Base-by-base conservation (phyloP, 2,888 invertebrate species). In the Chromoteleia sp. region DNA sequence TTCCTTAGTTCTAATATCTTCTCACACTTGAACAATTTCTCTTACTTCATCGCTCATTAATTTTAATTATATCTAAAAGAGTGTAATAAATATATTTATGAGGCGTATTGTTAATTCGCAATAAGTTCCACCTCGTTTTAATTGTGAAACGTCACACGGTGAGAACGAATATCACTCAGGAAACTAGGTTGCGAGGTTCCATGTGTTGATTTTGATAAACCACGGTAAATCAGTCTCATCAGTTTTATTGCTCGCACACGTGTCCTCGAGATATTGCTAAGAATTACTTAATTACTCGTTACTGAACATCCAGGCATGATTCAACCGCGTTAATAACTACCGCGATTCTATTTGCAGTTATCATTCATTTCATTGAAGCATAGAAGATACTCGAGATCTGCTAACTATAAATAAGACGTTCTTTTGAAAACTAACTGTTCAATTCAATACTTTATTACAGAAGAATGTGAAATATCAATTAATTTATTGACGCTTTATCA, bases 41-140 rank as follows among this genome's bases (percentile, higher is more conserved):
- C 74, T 65, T 70, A 75, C 68, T 75, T 48, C 68, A 80, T 75
- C 59, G 45, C 71, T 76, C 81, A 71, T 81, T 81, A 76, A 81
- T 76, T 76, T 80, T 80, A 80, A 80, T 80, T 80, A 56, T 48
- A 56, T 15, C 61, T 63, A 68, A 67, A 80, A 63, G 67, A 63
- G 63, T 8, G 54, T 65, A 56, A 70, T 75, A 80, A 74, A 74
- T 79, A 48, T 63, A 75, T 70, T 79, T 79, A 74, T 79, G 74
- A 79, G 52, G 54, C 45, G 19, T 59, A 79, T 68, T 79, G 67
- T 79, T 79, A 25, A 73, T 73, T 79, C 67, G 61, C 67, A 59
- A 61, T 59, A 67, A 21, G 61, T 73, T 73, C 45, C 58, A 54
- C 14, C 48, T 65, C 36, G 52, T 3, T 43, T 79, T 79, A 79